A percentile compares a stretch with the other conserved stretches of the same genome.
These are phyloP conservation scores for Cerceris rybyensis DNA, from an alignment of 2,888 invertebrate species.

Conservation along the genomic window DNA sequence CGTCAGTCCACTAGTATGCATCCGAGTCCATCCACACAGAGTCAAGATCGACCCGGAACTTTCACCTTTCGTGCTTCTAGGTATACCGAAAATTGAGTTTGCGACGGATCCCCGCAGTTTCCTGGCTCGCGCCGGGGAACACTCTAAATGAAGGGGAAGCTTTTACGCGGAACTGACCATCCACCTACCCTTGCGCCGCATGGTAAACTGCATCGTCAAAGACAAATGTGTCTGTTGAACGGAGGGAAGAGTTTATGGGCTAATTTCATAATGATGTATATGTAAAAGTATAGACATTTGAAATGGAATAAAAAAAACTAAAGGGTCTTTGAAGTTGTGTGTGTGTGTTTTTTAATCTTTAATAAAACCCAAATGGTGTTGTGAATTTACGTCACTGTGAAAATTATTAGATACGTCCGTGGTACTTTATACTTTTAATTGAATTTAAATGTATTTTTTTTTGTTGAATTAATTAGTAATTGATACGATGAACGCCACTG, in stretches of 20 bases:
- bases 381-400: too few relatives aligned
- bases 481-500: too few relatives aligned
- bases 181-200: slow-evolving; percentile 24
- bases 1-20: neutral
- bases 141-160: slow-evolving; percentile 24
- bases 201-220: slow-evolving; percentile 33
- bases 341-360: too few relatives aligned
- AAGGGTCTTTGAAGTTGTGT: too few relatives aligned
- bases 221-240: slow-evolving; percentile 19
- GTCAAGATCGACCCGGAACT: slow-evolving; percentile 32
- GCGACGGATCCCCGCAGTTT: slow-evolving; percentile 54
- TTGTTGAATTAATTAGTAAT: too few relatives aligned
- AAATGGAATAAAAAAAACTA: too few relatives aligned
- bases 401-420: too few relatives aligned
- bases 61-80: slow-evolving; percentile 38
- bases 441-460: too few relatives aligned
- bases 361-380: too few relatives aligned
- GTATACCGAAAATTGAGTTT: slow-evolving; percentile 64
- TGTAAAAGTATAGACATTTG: too few relatives aligned
- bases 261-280: too few relatives aligned
- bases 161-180: slow-evolving; percentile 29
- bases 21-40: neutral
- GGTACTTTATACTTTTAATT: too few relatives aligned
- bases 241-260: neutral
- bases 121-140: slow-evolving; percentile 30